phyloP scores from a whole-genome alignment of 2,113 vertebrate genomes.

The Mustelus asterias region DNA sequence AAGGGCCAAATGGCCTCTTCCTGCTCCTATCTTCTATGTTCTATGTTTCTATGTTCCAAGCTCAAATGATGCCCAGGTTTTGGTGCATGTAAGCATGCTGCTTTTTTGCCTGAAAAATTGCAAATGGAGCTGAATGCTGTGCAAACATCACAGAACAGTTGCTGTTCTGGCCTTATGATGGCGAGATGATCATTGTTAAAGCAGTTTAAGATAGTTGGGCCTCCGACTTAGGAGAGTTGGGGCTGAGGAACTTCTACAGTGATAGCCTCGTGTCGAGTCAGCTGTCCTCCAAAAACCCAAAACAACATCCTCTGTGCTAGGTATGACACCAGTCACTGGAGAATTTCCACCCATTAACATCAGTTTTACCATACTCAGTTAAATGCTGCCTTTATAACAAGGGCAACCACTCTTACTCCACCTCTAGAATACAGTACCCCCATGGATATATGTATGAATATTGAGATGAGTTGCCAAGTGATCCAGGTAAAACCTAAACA shows the following conservation, averaged over 20 bases:
- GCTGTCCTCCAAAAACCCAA: neutral
- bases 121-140: neutral
- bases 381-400: neutral
- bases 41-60: too few species aligned
- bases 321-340: neutral
- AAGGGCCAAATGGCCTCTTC: too few species aligned
- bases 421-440: neutral
- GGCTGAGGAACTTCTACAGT: neutral
- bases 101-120: neutral
- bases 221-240: too few species aligned
- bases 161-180: too few species aligned
- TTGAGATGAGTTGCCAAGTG: neutral
- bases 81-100: neutral
- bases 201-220: neutral
- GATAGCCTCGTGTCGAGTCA: neutral
- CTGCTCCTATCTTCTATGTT: too few species aligned
- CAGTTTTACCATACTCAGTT: neutral
- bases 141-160: neutral
- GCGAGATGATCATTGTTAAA: too few species aligned
- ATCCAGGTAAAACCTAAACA: neutral
- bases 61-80: neutral
- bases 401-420: neutral
- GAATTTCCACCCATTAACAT: neutral
- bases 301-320: neutral
- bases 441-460: neutral